phyloP scores from a whole-genome alignment of 2,797 vertebrate species.

The Oophaga sylvatica region DNA sequence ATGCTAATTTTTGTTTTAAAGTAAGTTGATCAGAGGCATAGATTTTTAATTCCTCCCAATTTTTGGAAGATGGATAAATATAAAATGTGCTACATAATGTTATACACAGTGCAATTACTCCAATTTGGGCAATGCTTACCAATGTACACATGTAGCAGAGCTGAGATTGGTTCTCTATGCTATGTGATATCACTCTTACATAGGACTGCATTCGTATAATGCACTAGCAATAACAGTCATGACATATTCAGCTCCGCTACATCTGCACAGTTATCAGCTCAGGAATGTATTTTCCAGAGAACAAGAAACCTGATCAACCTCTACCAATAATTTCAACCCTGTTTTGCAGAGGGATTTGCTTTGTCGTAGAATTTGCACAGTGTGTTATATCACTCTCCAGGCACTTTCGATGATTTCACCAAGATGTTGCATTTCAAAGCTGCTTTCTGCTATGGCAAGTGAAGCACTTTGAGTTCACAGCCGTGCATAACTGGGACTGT shows the following conservation, averaged over 20 bases:
- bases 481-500: slow-evolving; percentile 18
- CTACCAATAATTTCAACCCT: not conserved
- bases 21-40: no score
- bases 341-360: slow-evolving; percentile 29
- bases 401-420: slow-evolving; percentile 12
- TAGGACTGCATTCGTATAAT: not conserved
- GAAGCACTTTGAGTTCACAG: slow-evolving; percentile 39
- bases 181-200: not conserved
- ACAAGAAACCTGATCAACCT: not conserved
- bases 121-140: not conserved
- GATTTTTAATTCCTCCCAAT: no score
- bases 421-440: slow-evolving; percentile 45
- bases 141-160: not conserved
- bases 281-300: not conserved
- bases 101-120: not conserved
- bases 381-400: slow-evolving; percentile 12
- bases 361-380: not conserved
- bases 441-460: slow-evolving; percentile 33
- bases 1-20: no score
- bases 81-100: not conserved
- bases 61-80: no score
- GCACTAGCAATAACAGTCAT: not conserved
- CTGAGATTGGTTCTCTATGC: not conserved
- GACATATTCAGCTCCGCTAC: slow-evolving; percentile 4
- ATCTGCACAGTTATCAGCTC: not conserved